phyloP scores from a whole-genome alignment of 2,888 invertebrate species.

The Carpatolechia fugitivella region DNA sequence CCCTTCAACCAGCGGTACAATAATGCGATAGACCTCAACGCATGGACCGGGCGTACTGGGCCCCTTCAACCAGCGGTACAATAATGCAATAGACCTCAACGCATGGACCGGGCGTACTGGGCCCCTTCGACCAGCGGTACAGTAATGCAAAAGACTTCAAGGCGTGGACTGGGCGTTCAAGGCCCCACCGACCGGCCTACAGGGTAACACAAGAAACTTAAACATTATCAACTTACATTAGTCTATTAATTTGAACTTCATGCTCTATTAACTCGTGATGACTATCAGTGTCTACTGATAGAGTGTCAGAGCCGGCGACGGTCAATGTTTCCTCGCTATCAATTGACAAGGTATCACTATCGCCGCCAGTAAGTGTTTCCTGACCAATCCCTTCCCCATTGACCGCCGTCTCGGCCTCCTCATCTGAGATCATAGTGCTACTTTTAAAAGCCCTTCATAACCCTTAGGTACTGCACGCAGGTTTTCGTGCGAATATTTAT shows the following conservation, averaged over 20 bases:
- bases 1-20: no score
- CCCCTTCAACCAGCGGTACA: no score
- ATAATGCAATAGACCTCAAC: no score
- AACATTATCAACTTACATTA: neutral
- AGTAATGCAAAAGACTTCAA: neutral
- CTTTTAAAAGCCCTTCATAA: conserved; percentile 21
- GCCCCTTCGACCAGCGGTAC: no score
- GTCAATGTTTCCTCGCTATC: no score
- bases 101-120: no score
- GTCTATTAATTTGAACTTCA: neutral
- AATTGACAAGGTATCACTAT: neutral
- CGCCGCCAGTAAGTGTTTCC: neutral
- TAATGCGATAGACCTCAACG: no score
- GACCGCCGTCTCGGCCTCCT: conserved; percentile 22
- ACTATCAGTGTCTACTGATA: no score
- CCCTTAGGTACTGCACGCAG: conserved; percentile 14
- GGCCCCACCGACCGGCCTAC: neutral
- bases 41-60: no score
- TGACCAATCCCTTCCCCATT: neutral
- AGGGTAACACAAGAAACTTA: no score
- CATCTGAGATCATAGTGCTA: conserved; percentile 14
- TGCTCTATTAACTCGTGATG: no score
- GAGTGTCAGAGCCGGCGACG: no score
- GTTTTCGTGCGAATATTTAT: conserved; percentile 26
- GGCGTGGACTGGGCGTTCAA: neutral